These are phyloP conservation scores for Chelonia mydas DNA, from an alignment of 2,797 vertebrate species.

Conservation along the genomic window DNA sequence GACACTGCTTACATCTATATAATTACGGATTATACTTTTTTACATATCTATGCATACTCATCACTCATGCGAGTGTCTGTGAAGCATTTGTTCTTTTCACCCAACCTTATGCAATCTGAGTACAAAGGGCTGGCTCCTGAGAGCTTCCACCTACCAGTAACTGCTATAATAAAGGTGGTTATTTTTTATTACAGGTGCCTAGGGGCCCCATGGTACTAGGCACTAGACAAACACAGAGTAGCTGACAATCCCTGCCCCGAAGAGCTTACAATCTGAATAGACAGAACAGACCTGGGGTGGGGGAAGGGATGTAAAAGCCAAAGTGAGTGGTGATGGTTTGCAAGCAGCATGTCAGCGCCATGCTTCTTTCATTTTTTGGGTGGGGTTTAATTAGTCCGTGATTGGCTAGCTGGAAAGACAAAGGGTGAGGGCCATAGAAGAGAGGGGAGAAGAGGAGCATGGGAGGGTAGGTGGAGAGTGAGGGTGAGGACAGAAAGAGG, in stretches of 20 bases:
- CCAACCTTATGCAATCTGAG: background rate
- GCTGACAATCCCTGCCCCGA: background rate
- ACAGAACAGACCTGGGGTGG: background rate
- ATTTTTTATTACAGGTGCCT: slow-evolving; percentile 31
- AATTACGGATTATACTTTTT: slow-evolving; percentile 52
- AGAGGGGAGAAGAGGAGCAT: background rate
- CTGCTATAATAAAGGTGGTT: background rate
- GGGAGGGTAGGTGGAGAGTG: background rate
- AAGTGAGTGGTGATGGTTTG: background rate
- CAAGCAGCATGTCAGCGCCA: background rate
- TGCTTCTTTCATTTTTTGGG: background rate
- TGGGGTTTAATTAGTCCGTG: background rate
- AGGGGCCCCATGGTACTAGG: background rate
- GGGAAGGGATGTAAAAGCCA: background rate
- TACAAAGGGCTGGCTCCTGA: background rate
- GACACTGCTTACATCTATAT: background rate
- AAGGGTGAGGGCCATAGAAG: background rate
- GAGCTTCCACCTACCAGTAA: background rate
- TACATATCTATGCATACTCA: background rate
- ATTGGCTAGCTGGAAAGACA: background rate
- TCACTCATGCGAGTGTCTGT: slow-evolving; percentile 2
- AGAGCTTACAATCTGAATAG: background rate
- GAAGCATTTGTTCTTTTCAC: slow-evolving; percentile 32
- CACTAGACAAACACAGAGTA: background rate
- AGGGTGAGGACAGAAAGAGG: background rate